phyloP scores from a whole-genome alignment of 1,140 invertebrate species.

The Oedothorax gibbosus region DNA sequence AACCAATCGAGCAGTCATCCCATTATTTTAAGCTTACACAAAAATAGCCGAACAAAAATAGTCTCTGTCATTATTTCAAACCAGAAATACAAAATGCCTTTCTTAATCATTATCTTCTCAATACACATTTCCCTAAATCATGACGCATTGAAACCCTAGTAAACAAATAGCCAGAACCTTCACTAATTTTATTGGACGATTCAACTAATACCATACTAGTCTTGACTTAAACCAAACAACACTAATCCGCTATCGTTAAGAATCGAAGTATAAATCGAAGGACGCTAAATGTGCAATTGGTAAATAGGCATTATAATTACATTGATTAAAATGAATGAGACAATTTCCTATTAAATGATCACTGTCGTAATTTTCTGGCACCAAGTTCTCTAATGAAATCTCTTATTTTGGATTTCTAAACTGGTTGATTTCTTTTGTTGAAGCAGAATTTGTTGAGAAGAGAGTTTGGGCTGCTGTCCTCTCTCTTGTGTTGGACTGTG shows the following conservation, averaged over 20 bases:
- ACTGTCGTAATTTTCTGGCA: constrained; percentile 17
- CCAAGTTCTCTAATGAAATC: constrained; percentile 25
- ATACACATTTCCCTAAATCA: no score
- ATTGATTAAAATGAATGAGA: constrained; percentile 8
- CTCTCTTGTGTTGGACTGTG: background rate
- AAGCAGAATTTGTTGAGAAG: background rate
- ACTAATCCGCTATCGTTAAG: constrained; percentile 1
- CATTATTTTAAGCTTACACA: constrained; percentile 4
- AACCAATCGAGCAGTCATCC: background rate
- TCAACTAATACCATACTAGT: constrained; percentile 9
- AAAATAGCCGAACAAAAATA: constrained; percentile 43
- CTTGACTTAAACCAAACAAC: constrained; percentile 2
- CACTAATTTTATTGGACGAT: constrained; percentile 21
- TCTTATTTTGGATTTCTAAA: background rate
- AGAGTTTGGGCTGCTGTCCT: constrained; percentile 10
- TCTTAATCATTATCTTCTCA: background rate
- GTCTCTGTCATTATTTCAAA: constrained; percentile 21
- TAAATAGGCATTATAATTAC: constrained; percentile 24
- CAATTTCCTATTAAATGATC: constrained; percentile 22
- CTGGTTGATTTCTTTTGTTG: background rate
- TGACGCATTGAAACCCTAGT: background rate
- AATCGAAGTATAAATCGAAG: background rate
- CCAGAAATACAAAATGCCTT: constrained; percentile 27
- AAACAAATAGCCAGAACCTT: background rate
- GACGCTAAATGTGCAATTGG: constrained; percentile 16